A percentile compares a stretch with the other conserved stretches of the same genome.
phyloP scores from a whole-genome alignment of 2,113 vertebrate species.

The Holacanthus passer region DNA sequence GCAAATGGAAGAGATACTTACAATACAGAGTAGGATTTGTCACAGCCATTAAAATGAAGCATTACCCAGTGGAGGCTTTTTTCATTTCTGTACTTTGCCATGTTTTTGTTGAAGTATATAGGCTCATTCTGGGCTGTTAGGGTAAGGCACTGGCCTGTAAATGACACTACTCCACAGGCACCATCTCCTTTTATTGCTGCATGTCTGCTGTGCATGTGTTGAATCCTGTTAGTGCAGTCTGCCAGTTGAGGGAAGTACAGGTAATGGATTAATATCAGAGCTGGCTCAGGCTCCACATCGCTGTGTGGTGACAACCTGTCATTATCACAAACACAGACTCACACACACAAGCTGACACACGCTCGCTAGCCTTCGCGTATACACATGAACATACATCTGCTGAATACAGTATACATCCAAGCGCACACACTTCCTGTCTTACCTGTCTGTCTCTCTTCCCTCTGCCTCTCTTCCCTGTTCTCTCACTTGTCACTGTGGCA shows the following conservation, averaged over 20 bases:
- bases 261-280: constrained; percentile 86
- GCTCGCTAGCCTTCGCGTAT: constrained; percentile 8
- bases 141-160: constrained; percentile 42
- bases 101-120: constrained; percentile 35
- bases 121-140: constrained; percentile 34
- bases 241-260: constrained; percentile 76
- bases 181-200: constrained; percentile 26
- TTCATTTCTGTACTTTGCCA: constrained; percentile 34
- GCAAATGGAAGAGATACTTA: constrained; percentile 14
- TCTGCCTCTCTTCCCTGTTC: constrained; percentile 44
- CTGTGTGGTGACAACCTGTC: constrained; percentile 80
- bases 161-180: constrained; percentile 44
- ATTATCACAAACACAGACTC: constrained; percentile 80
- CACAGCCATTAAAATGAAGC: constrained; percentile 40
- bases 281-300: constrained; percentile 69
- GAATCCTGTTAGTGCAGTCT: constrained; percentile 60
- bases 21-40: constrained; percentile 40
- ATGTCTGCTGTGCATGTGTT: constrained; percentile 43
- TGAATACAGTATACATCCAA: constrained; percentile 11
- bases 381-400: constrained; percentile 8
- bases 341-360: constrained; percentile 29
- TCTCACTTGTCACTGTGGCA: constrained; percentile 21
- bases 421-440: constrained; percentile 7
- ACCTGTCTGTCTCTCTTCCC: constrained; percentile 27
- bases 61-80: constrained; percentile 20